phyloP scores from a whole-genome alignment of 2,797 vertebrate species.

The Brotula barbata region DNA sequence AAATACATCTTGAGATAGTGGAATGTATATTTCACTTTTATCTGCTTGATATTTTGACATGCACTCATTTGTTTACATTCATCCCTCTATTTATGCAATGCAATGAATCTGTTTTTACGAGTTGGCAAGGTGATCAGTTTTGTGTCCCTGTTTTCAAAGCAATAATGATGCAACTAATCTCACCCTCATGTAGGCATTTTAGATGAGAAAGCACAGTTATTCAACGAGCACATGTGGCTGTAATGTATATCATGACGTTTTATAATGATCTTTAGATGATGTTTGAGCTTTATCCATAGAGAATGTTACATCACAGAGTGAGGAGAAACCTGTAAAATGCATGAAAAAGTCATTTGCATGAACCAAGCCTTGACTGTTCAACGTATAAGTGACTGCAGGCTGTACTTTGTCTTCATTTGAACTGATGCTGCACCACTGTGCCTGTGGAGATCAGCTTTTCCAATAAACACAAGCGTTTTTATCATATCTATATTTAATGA shows the following conservation, averaged over 20 bases:
- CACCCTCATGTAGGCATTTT: slow-evolving; percentile 40
- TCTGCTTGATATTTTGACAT: slow-evolving; percentile 49
- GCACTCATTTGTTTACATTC: slow-evolving; percentile 61
- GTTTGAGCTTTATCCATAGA: slow-evolving; percentile 25
- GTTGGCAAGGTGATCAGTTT: slow-evolving; percentile 28
- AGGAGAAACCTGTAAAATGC: slow-evolving; percentile 55
- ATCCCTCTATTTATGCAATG: slow-evolving; percentile 59
- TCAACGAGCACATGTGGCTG: slow-evolving; percentile 44
- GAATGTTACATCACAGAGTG: slow-evolving; percentile 41
- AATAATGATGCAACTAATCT: slow-evolving; percentile 63
- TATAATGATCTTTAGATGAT: slow-evolving; percentile 19
- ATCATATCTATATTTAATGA: slow-evolving; percentile 2
- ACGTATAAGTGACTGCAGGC: slow-evolving; percentile 20
- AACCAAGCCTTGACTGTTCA: slow-evolving; percentile 42
- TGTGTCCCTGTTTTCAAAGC: slow-evolving; percentile 58
- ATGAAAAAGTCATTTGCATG: slow-evolving; percentile 64
- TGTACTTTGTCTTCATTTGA: slow-evolving; percentile 27
- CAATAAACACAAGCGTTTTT: slow-evolving; percentile 59
- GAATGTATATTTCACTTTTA: slow-evolving; percentile 36
- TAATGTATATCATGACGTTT: slow-evolving; percentile 25
- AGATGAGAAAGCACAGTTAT: slow-evolving; percentile 60
- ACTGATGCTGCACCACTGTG: slow-evolving; percentile 60
- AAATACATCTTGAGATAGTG: slow-evolving; percentile 49
- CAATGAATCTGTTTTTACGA: slow-evolving; percentile 43
- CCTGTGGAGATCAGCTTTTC: slow-evolving; percentile 62